phyloP scores from a whole-genome alignment of 2,888 invertebrate genomes.

The Anorthoa munda region DNA sequence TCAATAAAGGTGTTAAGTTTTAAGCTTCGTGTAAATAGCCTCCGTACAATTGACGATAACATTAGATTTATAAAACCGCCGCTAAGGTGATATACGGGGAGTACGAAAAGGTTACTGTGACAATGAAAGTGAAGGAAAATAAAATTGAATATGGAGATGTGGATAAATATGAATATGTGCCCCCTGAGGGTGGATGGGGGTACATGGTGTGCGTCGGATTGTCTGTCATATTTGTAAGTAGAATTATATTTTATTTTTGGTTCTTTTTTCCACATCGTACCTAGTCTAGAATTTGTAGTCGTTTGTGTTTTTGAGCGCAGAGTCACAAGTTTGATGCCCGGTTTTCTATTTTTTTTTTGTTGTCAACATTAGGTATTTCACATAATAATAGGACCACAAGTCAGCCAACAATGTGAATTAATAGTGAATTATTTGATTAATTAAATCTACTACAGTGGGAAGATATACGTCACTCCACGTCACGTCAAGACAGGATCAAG shows the following conservation, averaged over 20 bases:
- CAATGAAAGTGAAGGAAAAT: slow-evolving; percentile 78
- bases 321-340: neutral
- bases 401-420: neutral
- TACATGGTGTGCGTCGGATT: slow-evolving; percentile 93
- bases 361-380: no score
- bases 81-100: slow-evolving; percentile 66
- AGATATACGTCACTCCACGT: no score
- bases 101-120: slow-evolving; percentile 59
- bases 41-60: slow-evolving; percentile 76
- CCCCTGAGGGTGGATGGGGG: slow-evolving; percentile 94
- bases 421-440: no score
- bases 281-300: neutral
- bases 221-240: slow-evolving; percentile 93
- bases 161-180: slow-evolving; percentile 84
- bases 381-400: no score
- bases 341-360: neutral
- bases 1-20: slow-evolving; percentile 79
- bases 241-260: slow-evolving; percentile 27
- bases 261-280: neutral
- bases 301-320: neutral
- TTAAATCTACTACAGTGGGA: no score
- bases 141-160: slow-evolving; percentile 77
- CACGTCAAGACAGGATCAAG: neutral
- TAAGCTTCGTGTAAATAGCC: slow-evolving; percentile 81
- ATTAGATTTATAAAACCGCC: slow-evolving; percentile 81